A percentile compares a stretch with the other conserved stretches of the same genome.
Conservation (phyloP, 2,797 vertebrate genomes). For the Tauraco hartlaubi region DNA sequence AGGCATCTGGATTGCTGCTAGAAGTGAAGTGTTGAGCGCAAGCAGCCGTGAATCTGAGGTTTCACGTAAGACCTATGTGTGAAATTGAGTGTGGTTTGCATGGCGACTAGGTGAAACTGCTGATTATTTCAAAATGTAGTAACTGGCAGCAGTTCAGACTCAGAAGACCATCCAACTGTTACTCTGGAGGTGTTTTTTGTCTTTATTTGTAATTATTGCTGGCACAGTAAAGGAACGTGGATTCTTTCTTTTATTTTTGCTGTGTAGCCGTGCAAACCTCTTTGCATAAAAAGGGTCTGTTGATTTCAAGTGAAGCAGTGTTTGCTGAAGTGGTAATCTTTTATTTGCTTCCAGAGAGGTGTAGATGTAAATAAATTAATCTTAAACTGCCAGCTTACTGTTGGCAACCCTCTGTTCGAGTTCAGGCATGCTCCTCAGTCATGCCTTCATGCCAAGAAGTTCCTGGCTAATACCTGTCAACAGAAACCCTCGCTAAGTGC, state of each 20-base stretch:
- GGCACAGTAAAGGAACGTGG: background rate
- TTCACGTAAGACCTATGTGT: fast-evolving
- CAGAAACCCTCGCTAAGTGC: background rate
- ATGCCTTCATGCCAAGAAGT: background rate
- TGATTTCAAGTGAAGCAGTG: background rate
- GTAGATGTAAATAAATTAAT: slow-evolving; percentile 26
- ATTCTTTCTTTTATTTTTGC: background rate
- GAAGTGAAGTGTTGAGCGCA: fast-evolving
- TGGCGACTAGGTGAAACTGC: background rate
- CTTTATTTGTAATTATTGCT: background rate
- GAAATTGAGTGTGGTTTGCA: background rate
- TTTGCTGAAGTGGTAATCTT: background rate
- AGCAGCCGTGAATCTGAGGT: fast-evolving
- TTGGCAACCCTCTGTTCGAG: background rate
- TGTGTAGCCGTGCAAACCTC: background rate
- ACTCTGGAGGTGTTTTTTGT: background rate
- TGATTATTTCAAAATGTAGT: background rate
- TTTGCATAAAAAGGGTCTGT: background rate
- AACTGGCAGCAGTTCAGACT: background rate
- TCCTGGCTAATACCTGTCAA: background rate
- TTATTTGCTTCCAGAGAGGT: slow-evolving; percentile 17
- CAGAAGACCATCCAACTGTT: background rate
- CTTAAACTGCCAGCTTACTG: background rate
- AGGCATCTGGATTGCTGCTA: background rate
- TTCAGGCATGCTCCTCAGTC: background rate